These are phyloP conservation scores for Leptosomus discolor DNA, from an alignment of 2,113 vertebrate genomes.

Conservation along the genomic window DNA sequence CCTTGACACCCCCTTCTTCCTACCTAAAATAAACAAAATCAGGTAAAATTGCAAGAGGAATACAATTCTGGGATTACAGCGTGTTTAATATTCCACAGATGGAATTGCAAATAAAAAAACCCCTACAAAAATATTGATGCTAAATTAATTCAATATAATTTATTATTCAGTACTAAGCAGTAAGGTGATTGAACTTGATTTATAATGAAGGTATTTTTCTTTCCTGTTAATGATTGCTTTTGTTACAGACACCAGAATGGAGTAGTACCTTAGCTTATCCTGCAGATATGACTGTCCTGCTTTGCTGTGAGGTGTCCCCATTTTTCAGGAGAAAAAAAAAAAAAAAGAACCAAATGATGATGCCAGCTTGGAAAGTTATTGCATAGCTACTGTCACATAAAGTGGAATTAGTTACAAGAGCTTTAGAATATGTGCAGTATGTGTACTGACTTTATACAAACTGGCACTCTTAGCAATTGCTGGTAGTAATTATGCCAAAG, in stretches of 20 bases:
- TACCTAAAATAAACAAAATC: not conserved
- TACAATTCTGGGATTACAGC: not conserved
- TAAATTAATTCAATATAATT: not conserved
- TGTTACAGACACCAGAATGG: not conserved
- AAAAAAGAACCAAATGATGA: not conserved
- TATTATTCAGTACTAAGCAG: not conserved
- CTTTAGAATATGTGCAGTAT: not conserved
- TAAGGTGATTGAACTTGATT: not conserved
- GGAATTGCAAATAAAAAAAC: not conserved
- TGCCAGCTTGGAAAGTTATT: not conserved
- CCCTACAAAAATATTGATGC: not conserved
- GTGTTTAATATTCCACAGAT: not conserved
- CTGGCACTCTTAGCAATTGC: not conserved
- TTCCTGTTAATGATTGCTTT: not conserved
- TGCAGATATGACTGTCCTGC: not conserved
- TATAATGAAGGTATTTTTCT: not conserved
- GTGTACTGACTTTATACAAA: not conserved
- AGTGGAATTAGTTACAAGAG: not conserved
- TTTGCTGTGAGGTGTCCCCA: not conserved
- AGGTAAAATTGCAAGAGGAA: not conserved
- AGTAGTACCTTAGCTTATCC: not conserved
- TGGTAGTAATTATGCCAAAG: accelerated
- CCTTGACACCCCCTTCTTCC: not conserved
- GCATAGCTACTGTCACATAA: not conserved
- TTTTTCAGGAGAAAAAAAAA: not conserved